Base-by-base conservation (phyloP, 1,140 invertebrate genomes). In the Zelostemma sp. region DNA sequence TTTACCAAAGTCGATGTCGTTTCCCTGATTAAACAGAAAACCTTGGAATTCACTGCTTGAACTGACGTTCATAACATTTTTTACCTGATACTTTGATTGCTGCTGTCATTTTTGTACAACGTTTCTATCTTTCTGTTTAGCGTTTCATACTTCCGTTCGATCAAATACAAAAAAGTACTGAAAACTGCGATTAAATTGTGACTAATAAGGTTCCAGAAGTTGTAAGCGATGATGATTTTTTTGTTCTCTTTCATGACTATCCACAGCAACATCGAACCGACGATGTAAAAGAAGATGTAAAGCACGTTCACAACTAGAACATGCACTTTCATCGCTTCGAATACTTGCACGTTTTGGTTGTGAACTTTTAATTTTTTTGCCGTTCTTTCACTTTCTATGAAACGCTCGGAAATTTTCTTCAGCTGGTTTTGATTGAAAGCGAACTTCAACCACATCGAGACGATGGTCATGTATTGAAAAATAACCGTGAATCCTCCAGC, bases 371-470 rank as follows among this genome's bases (percentile, higher is more conserved):
- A 18, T 16, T 43, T 43, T 43, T 18, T 16, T 17, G 41, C 17
- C 14, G 17, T 43, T 18, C 15, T 18, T 12, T 19, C 40, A 0
- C 3, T 65, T 0, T 17, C 0, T 6, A 6, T 53, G 0, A 64
- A 3, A 2, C 14, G 12, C 40, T 45, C 38, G 0, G 57, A 0
- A 0, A 72, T 61, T 12, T 72, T n/a, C 9, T 35, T 38, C 0
- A 68, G 0, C 47, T 58, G 45, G 11, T 16, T 12, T 12, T 68
- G 64, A 6, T 68, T 65, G 0, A 68, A 21, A 3, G 64, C 69
- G 0, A 68, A 15, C 8, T 61, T 43, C 1, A 72, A 15, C 69
- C 69, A 72, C 6, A 59, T 68, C 2, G 48, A 4, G 2, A 58
- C 51, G 16, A 62, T 65, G 0, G 60, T 47, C 0, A 17, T 38